Evolutionary conservation across 2,888 invertebrate species (phyloP).

Genomic region (Boloria selene): DNA sequence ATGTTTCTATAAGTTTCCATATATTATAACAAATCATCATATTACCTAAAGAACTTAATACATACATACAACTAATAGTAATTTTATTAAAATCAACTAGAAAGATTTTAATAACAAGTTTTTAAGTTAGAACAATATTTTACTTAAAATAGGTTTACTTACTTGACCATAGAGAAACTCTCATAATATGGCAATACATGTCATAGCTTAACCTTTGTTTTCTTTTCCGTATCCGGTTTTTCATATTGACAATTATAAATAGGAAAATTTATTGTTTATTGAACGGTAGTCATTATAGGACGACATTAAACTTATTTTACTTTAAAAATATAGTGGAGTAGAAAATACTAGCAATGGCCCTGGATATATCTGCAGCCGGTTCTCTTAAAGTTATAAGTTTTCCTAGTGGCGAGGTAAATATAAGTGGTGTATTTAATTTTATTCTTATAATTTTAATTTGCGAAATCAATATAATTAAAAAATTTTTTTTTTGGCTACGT

Average conservation of each 20-base stretch:
- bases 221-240: slow-evolving; percentile 12
- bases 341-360: slow-evolving; percentile 42
- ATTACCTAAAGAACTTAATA: too few species aligned
- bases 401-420: slow-evolving; percentile 64
- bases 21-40: too few species aligned
- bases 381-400: slow-evolving; percentile 68
- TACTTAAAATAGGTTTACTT: neutral
- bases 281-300: slow-evolving; percentile 10
- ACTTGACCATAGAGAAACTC: neutral
- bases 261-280: slow-evolving; percentile 15
- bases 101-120: too few species aligned
- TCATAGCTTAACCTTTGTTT: slow-evolving; percentile 11
- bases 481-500: neutral
- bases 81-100: too few species aligned
- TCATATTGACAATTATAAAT: slow-evolving; percentile 16
- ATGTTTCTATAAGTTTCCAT: too few species aligned
- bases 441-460: neutral
- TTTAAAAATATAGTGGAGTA: slow-evolving; percentile 5
- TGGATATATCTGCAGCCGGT: slow-evolving; percentile 62
- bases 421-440: neutral
- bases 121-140: too few species aligned
- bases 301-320: neutral
- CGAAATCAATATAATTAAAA: neutral
- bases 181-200: neutral
- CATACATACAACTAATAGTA: too few species aligned